Evolutionary conservation across 2,113 vertebrate genomes (phyloP), one percentile per base, ranked within the genome.

Genomic region (Scolopax mira): DNA sequence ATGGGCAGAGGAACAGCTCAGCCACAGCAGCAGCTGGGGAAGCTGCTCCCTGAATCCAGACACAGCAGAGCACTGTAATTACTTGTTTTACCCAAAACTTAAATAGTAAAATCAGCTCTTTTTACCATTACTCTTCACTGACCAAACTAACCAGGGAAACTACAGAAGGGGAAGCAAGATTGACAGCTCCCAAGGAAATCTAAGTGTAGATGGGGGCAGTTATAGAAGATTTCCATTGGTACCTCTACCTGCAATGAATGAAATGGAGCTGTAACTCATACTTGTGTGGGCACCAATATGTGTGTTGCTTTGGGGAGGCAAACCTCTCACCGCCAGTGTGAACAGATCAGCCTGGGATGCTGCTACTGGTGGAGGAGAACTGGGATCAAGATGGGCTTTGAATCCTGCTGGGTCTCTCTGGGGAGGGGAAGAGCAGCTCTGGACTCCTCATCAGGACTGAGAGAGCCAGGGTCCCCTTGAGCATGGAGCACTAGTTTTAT

Each of bases 401-500:
- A 66, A 13, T 27, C 42, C 48, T 49, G 7, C 37, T 22, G 7
- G 17, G 35, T 23, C 52, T 37, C 22, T 49, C 33, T 14, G 13
- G 31, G 22, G 33, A 21, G 37, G 35, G 10, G 10, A 35, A 48
- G 10, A 54, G 42, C 0, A 0, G 37, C 48, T 41, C 15, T 6
- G 58, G 54, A 11, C 24, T 42, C 35, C 48, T 16, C 23, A 25
- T 39, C 42, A 14, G 42, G 21, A 18, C 8, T 31, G 35, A 37
- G 41, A 60, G 18, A 33, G 21, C 30, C 60, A 73, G 42, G 12
- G 27, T 44, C 18, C 19, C 23, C 52, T 49, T n/a, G 18, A 55
- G 1, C 2, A 3, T 0, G 5, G 11, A 23, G 6, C 2, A 8
- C 65, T 5, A 19, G 4, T 10, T 79, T 49, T 27, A 9, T 75